Base-by-base conservation (phyloP, 2,113 vertebrate genomes). In the Hypomesus transpacificus region DNA sequence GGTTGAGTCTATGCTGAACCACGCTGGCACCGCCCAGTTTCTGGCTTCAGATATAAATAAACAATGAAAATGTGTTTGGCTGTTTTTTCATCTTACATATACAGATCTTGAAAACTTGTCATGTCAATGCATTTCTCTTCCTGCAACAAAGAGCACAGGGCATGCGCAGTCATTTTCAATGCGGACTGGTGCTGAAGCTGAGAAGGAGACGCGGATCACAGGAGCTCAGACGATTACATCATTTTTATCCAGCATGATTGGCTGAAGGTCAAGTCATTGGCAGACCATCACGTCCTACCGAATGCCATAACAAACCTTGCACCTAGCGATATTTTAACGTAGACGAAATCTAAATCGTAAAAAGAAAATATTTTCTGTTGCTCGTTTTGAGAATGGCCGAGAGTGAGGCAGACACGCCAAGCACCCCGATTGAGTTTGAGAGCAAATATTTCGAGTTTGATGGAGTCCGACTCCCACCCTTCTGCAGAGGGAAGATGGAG, bases 381-480 rank as follows among this genome's bases (percentile, higher is more conserved):
- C 2, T 75, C 68, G 71, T 77, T 54, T 75, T 11, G 71, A 94
- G 86, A 85, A 98, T 98, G 96, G 96, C 96, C 76, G 96, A 97
- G 86, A 97, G 95, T 91, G 96, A 98, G 82, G 95, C 93, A 77
- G 95, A 96, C 87, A 97, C 96, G 80, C 96, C 96, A 80, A 93
- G 96, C 92, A 98, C 96, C 28, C 96, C 96, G 6, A 94, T 95
- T 28, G 96, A 98, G 90, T 98, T 96, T 82, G 96, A 98, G 88
- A 98, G 96, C 93, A 97, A 96, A 89, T 98, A 98, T 88, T 98
- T 97, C 84, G 96, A 98, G 85, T 95, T 95, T 90, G 92, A 97
- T 82, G 96, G 96, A 77, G 95, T 98, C 85, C 93, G 96, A 81
- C 93, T 98, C 82, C 96, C 96, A 85, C 96, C 96, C 86, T 98